Evolutionary conservation across 2,113 vertebrate genomes (phyloP).

Genomic region (Pelobates fuscus): DNA sequence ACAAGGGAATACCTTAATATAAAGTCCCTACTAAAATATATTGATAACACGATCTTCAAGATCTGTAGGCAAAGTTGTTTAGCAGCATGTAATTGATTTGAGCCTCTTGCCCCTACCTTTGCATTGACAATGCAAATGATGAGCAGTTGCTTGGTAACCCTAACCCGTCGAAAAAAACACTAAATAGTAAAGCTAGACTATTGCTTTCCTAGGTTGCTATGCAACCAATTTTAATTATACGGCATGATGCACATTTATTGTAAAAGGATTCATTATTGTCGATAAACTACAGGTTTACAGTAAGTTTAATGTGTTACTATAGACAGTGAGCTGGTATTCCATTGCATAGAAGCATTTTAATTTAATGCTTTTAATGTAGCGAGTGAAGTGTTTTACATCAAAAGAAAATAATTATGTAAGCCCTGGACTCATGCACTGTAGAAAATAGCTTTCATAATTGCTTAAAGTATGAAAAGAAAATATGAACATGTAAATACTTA

Average conservation of each 20-base stretch:
- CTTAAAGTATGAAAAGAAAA: no score
- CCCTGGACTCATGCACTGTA: no score
- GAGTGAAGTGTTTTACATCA: no score
- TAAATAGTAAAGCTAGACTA: conserved; percentile 23
- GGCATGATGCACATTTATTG: conserved; percentile 2
- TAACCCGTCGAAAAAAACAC: conserved; percentile 7
- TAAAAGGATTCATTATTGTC: background rate
- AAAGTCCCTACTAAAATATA: no score
- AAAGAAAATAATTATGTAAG: no score
- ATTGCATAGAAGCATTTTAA: no score
- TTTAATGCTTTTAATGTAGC: no score
- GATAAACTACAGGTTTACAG: background rate
- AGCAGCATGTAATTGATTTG: conserved; percentile 41
- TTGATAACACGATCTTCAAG: conserved; percentile 3
- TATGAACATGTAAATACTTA: no score
- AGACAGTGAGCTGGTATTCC: background rate
- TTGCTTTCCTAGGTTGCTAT: conserved; percentile 33
- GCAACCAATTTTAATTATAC: conserved; percentile 36
- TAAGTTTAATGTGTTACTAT: background rate
- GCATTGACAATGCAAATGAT: conserved; percentile 30
- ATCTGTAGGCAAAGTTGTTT: conserved; percentile 27
- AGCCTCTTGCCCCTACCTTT: conserved; percentile 26
- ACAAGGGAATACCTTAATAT: no score
- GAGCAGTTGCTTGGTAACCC: conserved; percentile 37
- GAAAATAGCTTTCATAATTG: no score